Base-by-base conservation (phyloP, 2,113 vertebrate genomes). In the Periophthalmus modestus region DNA sequence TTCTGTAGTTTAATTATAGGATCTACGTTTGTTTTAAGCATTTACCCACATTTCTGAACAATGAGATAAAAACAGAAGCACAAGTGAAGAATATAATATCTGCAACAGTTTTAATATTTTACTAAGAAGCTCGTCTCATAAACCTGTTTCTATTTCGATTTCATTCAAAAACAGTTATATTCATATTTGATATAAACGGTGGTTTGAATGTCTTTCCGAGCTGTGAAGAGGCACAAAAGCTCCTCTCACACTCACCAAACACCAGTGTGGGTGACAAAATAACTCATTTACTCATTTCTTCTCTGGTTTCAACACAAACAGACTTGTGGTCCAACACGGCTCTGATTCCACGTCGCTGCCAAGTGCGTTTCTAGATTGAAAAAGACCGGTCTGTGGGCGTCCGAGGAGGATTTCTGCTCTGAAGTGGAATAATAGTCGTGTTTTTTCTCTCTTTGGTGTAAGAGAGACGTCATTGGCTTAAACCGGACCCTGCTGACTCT, bases 401-500 rank as follows among this genome's bases (percentile, higher is more conserved):
- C 19, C 10, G 11, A 39, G 73, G 63, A n/a, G 24, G 13, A 59
- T 28, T 5, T 59, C 57, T 62, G 24, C 15, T 36, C 73, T 80
- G 24, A 66, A 43, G n/a, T 23, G 6, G 16, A 11, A 7, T 71
- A 71, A 82, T 70, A 39, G 46, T 62, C 33, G 33, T 47, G 9
- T 28, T 61, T 54, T 61, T 69, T n/a, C 18, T 58, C 67, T 66
- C 59, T 63, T 59, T 72, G 34, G 24, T n/a, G 34, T 48, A 68
- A 59, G 74, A 76, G 77, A 75, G 69, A 68, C 28, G 23, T 43
- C 48, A 19, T 0, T 13, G 72, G 66, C 75, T 85, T 79, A 79
- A 70, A 83, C 77, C 33, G 72, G 82, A 84, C 83, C 83, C 82
- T 43, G 76, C 84, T 88, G 81, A 85, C 83, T 75, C 81, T 70